Evolutionary conservation across 2,113 vertebrate species (phyloP), one percentile per base, ranked within the genome.

Genomic region (Collichthys lucidus): DNA sequence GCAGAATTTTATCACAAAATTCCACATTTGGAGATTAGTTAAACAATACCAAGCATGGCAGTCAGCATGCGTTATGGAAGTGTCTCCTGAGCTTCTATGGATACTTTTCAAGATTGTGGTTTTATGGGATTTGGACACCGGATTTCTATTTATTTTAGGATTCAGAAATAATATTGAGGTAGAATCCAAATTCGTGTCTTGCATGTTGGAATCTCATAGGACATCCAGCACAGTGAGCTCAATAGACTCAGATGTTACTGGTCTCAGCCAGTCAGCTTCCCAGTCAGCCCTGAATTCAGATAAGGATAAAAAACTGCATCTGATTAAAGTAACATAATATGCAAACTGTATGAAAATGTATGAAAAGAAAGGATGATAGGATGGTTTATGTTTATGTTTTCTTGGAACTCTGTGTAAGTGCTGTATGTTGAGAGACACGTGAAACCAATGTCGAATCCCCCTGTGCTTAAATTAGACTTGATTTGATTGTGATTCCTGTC

Each of bases 151-250:
- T 65, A 15, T 65, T 65, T 52, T 19, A 24, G 2, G 42, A 57
- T 31, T 68, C n/a, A 57, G 29, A 46, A 29, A 53, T 56, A 35
- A 73, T 59, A 60, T 55, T 22, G 24, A 75, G 52, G 8, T 56
- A 0, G 22, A 53, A 31, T 69, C 15, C 22, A 52, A 29, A 57
- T 47, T 24, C 24, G 35, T 24, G 6, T 57, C 49, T 40, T 31
- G 31, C 47, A 44, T 29, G 19, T 5, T 15, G 2, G 3, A 64
- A 35, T 83, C 20, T 80, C 10, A 1, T 1, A 57, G 29, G 68
- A 74, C 40, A 68, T 20, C 42, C 4, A 3, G 3, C 59, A 59
- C 17, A 63, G 19, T 20, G 26, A 69, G 61, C 70, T 52, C 55
- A 40, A 53, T 42, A 63, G 67, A 40, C 42, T 52, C 19, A 12